Evolutionary conservation across 30 jellyfish, hydroid and myxozoan species (phyloP).

Genomic region (Calvadosia cruxmelitensis): DNA sequence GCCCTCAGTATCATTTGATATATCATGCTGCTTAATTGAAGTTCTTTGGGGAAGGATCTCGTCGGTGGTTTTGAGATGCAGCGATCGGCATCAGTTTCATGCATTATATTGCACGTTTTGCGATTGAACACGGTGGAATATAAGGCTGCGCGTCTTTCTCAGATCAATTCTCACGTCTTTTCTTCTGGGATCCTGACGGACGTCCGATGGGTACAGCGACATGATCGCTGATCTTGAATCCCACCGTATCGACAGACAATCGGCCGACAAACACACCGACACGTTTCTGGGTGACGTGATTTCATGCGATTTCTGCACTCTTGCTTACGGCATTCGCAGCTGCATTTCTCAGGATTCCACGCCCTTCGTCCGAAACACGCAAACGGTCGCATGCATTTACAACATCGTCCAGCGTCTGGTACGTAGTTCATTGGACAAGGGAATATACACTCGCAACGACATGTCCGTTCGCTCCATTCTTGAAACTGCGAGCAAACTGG

Average conservation of each 20-base stretch:
- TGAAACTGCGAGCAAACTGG: constrained; percentile 49
- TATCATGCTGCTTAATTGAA: too few species aligned
- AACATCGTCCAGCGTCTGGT: constrained; percentile 34
- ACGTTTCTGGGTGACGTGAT: constrained; percentile 28
- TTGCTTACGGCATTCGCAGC: constrained; percentile 33
- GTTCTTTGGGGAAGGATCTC: too few species aligned
- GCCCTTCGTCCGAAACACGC: constrained; percentile 27
- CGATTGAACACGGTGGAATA: too few species aligned
- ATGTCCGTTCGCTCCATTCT: constrained; percentile 26
- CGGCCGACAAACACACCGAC: constrained; percentile 27
- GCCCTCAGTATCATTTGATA: too few species aligned
- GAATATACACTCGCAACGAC: constrained; percentile 43
- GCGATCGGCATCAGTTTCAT: too few species aligned
- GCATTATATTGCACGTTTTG: too few species aligned
- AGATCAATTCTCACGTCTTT: too few species aligned
- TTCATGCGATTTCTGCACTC: constrained; percentile 27
- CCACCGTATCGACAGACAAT: constrained; percentile 31
- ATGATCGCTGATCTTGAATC: constrained; percentile 23
- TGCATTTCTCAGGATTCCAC: constrained; percentile 36
- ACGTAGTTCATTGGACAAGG: constrained; percentile 39
- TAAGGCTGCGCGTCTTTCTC: too few species aligned
- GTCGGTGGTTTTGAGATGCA: too few species aligned
- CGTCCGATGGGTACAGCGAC: constrained; percentile 20
- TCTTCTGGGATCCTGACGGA: too few species aligned
- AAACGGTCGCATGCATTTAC: constrained; percentile 22